These are phyloP conservation scores for Scaptomyza tumidula DNA, from an alignment of 2,888 invertebrate species.

Conservation along the genomic window DNA sequence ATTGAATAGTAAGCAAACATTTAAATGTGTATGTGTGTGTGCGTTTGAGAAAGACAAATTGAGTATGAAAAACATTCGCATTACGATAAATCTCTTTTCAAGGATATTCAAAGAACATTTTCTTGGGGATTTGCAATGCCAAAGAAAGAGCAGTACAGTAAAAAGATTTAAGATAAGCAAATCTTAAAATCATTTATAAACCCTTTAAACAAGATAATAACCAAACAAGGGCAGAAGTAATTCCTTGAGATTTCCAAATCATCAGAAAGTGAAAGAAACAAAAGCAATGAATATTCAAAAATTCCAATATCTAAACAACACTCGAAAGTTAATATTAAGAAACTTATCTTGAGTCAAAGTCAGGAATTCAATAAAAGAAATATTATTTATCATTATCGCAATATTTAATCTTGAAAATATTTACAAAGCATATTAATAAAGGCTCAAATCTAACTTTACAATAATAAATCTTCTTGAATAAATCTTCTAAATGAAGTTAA, in stretches of 20 bases:
- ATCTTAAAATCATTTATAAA: background rate
- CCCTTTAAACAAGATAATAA: too few species aligned
- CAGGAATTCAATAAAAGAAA: background rate
- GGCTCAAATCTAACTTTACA: too few species aligned
- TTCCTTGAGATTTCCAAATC: too few species aligned
- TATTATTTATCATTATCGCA: background rate
- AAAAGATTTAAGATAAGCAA: background rate
- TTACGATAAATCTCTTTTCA: conserved; percentile 12
- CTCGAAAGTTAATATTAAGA: too few species aligned
- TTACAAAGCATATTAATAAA: conserved; percentile 1
- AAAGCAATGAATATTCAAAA: background rate
- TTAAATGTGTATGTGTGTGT: conserved; percentile 5
- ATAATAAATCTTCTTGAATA: too few species aligned
- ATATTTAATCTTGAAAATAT: background rate
- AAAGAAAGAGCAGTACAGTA: too few species aligned
- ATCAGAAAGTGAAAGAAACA: background rate
- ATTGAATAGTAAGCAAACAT: conserved; percentile 32
- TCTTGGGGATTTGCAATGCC: too few species aligned
- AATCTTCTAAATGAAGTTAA: too few species aligned
- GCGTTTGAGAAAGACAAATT: conserved; percentile 10
- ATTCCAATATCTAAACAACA: too few species aligned
- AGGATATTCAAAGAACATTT: background rate
- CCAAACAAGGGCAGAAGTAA: too few species aligned
- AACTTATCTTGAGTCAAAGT: background rate
- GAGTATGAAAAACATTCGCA: conserved; percentile 11